These are phyloP conservation scores for Campylomormyrus tamandua DNA, from an alignment of 2,113 vertebrate genomes.

Conservation along the genomic window DNA sequence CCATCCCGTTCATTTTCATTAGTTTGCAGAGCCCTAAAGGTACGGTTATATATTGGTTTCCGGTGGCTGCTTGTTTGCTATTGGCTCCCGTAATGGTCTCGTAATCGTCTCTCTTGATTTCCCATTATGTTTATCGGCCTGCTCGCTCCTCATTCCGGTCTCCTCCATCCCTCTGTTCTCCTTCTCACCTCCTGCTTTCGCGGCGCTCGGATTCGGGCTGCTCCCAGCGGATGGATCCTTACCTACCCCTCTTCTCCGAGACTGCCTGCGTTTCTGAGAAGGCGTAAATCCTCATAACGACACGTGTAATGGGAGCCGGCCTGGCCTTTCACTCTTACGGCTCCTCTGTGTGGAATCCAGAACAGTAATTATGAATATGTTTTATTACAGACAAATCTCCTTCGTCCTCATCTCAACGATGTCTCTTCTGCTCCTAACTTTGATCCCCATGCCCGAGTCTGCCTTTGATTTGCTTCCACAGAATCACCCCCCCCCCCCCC, in stretches of 20 bases:
- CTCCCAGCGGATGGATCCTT: background rate
- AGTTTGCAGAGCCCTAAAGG: background rate
- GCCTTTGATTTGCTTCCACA: background rate
- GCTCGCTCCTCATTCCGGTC: too few relatives aligned
- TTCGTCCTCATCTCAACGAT: background rate
- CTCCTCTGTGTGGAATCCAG: background rate
- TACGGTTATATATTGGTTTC: background rate
- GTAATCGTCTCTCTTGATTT: background rate
- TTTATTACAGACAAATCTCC: background rate
- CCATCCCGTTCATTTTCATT: background rate
- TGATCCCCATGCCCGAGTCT: background rate
- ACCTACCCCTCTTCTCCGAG: background rate
- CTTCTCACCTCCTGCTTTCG: background rate
- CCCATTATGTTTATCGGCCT: background rate
- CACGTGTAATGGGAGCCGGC: background rate
- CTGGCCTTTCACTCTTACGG: too few relatives aligned
- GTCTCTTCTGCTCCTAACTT: background rate
- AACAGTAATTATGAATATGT: background rate
- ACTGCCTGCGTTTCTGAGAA: background rate
- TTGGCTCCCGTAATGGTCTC: background rate
- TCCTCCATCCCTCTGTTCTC: background rate
- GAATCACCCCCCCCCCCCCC: background rate
- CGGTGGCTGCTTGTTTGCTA: background rate
- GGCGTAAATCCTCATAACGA: background rate
- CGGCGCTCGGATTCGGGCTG: background rate